Percentiles rank a stretch among this genome's conserved stretches.
Evolutionary conservation across 35 echinoderm and acorn worm species (phyloP).

Genomic region (Heliocidaris tuberculata): DNA sequence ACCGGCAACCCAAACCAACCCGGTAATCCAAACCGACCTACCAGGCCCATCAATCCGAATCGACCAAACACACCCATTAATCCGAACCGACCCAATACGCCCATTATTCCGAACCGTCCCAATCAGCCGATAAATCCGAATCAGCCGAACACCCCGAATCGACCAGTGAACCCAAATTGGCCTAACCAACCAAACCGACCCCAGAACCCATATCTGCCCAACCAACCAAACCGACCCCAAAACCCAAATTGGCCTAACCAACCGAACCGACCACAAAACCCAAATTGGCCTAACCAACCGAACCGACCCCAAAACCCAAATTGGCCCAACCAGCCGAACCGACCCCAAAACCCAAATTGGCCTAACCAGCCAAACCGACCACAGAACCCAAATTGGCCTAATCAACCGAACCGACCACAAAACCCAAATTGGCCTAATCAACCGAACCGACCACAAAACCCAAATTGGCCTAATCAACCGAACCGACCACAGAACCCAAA

Average conservation of each 20-base stretch:
- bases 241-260: background rate
- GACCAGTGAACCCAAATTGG: background rate
- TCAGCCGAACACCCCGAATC: background rate
- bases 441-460: background rate
- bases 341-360: background rate
- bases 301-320: background rate
- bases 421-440: background rate
- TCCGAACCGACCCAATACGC: background rate
- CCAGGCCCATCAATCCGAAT: background rate
- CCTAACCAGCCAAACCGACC: background rate
- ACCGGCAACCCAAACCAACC: background rate
- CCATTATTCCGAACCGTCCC: background rate
- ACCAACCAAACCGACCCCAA: background rate
- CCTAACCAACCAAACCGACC: background rate
- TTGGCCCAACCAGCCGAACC: background rate
- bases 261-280: background rate
- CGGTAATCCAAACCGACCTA: background rate
- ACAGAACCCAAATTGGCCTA: background rate
- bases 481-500: slow-evolving; percentile 22
- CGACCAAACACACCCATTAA: background rate
- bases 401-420: too few species aligned
- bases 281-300: background rate
- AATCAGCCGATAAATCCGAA: background rate
- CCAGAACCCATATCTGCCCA: background rate
- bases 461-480: background rate